Conservation (phyloP, 2,888 invertebrate genomes). For the Eupithecia vulgata region DNA sequence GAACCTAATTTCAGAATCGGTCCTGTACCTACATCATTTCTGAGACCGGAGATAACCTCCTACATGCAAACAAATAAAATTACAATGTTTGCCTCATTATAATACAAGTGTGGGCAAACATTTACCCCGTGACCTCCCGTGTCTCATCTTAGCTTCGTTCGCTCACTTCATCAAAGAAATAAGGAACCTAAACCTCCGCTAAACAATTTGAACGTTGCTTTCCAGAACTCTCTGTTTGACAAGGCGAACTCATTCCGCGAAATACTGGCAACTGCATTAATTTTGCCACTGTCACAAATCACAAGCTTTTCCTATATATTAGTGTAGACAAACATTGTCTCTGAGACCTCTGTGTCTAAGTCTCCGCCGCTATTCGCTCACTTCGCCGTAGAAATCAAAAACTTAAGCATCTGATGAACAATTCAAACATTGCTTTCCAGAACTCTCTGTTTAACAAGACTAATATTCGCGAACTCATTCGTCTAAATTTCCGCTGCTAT, state of each 20-base stretch:
- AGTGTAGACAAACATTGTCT: too few species aligned
- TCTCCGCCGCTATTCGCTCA: too few species aligned
- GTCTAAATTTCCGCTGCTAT: too few species aligned
- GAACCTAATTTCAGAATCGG: background rate
- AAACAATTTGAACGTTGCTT: conserved; percentile 4
- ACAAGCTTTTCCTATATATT: too few species aligned
- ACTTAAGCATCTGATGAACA: too few species aligned
- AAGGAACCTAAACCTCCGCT: background rate
- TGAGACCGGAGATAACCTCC: conserved; percentile 8
- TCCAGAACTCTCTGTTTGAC: conserved; percentile 20
- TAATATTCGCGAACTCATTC: too few species aligned
- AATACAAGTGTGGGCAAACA: conserved; percentile 9
- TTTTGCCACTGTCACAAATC: conserved; percentile 52
- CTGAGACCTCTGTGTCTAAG: too few species aligned
- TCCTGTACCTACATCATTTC: background rate
- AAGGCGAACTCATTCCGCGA: conserved; percentile 45
- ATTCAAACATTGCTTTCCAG: too few species aligned
- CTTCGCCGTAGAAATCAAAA: too few species aligned
- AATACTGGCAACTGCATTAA: conserved; percentile 44
- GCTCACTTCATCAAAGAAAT: background rate
- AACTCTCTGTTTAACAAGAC: too few species aligned
- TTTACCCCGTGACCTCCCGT: background rate
- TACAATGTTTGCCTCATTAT: conserved; percentile 10
- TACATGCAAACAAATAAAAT: conserved; percentile 6
- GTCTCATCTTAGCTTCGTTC: background rate